Percentiles rank a stretch among this genome's conserved stretches.
Conservation (phyloP, 2,888 invertebrate genomes). For the Oxytorus armatus region DNA sequence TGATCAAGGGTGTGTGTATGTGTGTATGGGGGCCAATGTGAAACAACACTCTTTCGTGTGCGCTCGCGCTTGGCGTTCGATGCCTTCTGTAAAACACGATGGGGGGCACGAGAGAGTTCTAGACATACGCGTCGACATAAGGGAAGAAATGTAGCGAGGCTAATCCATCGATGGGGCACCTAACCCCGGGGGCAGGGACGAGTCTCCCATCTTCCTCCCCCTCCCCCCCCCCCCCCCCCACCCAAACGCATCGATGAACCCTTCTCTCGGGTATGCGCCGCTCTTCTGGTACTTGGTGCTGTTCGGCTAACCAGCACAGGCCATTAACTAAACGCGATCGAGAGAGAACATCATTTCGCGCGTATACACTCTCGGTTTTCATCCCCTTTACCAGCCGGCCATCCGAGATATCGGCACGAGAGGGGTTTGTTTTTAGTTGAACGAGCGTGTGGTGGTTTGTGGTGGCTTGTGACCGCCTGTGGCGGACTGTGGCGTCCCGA, state of each 20-base stretch:
- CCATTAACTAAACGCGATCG: constrained; percentile 66
- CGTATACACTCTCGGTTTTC: constrained; percentile 41
- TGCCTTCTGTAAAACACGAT: constrained; percentile 25
- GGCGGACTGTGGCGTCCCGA: constrained; percentile 54
- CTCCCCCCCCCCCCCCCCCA: too few species aligned
- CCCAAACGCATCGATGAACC: constrained; percentile 41
- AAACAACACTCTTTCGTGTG: constrained; percentile 63
- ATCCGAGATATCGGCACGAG: not conserved
- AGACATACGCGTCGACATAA: constrained; percentile 83
- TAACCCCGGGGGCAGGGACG: constrained; percentile 58
- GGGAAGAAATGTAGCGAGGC: constrained; percentile 83
- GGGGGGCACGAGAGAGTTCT: constrained; percentile 37
- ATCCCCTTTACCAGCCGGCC: not conserved
- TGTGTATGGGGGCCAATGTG: constrained; percentile 13
- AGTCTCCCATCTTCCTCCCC: too few species aligned
- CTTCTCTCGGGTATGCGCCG: constrained; percentile 39
- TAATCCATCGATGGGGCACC: constrained; percentile 79
- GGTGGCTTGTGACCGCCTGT: too few species aligned
- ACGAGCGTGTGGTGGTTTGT: too few species aligned
- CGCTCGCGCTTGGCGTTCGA: too few species aligned
- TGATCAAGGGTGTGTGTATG: not conserved
- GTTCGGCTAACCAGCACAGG: constrained; percentile 59
- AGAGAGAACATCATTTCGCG: constrained; percentile 64
- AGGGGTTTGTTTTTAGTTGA: constrained; percentile 44
- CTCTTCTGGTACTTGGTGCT: constrained; percentile 42